phyloP scores from a whole-genome alignment of 2,113 vertebrate genomes.

The Excalfactoria chinensis region DNA sequence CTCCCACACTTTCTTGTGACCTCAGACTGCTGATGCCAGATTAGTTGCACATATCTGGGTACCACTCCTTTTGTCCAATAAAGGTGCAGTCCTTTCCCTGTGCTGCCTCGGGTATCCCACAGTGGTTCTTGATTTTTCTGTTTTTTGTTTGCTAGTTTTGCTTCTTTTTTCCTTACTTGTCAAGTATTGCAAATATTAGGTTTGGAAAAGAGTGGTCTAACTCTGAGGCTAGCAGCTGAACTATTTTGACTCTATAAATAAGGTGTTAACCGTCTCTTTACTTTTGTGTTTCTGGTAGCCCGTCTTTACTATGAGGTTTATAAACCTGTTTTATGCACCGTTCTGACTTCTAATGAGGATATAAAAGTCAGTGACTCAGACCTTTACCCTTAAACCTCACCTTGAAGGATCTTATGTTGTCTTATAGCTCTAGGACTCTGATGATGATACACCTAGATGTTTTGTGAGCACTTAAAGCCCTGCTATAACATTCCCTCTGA shows the following conservation, averaged over 20 bases:
- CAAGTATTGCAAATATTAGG: neutral
- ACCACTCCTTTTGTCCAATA: neutral
- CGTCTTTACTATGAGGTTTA: neutral
- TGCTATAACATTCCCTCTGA: neutral
- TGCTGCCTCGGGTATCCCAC: neutral
- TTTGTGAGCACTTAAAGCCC: neutral
- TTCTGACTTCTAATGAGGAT: neutral
- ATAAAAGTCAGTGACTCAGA: neutral
- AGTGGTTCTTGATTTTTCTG: neutral
- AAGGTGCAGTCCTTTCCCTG: neutral
- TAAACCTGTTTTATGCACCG: neutral
- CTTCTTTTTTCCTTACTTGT: neutral
- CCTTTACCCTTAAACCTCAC: neutral
- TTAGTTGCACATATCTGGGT: neutral
- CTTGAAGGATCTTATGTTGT: neutral
- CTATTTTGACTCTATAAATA: neutral
- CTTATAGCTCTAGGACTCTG: neutral
- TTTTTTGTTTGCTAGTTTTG: neutral
- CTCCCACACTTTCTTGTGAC: neutral
- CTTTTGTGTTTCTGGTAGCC: neutral
- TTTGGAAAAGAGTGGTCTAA: neutral
- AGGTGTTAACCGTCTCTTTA: neutral
- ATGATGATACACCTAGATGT: neutral
- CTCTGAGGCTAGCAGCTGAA: neutral
- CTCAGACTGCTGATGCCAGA: neutral